Evolutionary conservation across 2,113 vertebrate species (phyloP).

Genomic region (Mastomys natalensis): DNA sequence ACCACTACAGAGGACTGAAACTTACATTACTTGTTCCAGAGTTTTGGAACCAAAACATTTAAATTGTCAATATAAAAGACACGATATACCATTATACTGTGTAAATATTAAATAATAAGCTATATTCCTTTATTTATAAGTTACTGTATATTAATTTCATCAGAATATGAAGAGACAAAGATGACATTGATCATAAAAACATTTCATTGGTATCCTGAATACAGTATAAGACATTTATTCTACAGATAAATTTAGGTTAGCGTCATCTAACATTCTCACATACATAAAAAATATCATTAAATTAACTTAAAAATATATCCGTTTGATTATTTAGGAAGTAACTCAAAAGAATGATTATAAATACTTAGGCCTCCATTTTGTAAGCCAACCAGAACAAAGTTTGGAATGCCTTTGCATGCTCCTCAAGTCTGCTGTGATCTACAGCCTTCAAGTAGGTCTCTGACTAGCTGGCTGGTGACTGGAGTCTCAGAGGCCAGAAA

Average conservation of each 20-base stretch:
- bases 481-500: neutral
- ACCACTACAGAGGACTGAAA: neutral
- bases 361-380: constrained; percentile 27
- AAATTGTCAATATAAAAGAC: neutral
- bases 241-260: constrained; percentile 1
- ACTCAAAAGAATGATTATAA: constrained; percentile 1
- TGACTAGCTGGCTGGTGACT: neutral
- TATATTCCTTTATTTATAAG: neutral
- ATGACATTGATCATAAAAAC: neutral
- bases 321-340: constrained; percentile 18
- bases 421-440: neutral
- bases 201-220: neutral
- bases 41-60: neutral
- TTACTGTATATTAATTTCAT: constrained; percentile 24
- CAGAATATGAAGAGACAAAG: constrained; percentile 16
- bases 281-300: neutral
- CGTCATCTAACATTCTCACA: neutral
- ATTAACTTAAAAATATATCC: neutral
- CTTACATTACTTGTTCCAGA: neutral
- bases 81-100: constrained; percentile 2
- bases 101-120: constrained; percentile 38
- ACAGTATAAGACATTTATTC: neutral
- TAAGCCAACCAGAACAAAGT: constrained; percentile 41
- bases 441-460: neutral
- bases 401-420: neutral